Evolutionary conservation across 2,888 invertebrate species (phyloP).

Genomic region (Rhingia campestris): DNA sequence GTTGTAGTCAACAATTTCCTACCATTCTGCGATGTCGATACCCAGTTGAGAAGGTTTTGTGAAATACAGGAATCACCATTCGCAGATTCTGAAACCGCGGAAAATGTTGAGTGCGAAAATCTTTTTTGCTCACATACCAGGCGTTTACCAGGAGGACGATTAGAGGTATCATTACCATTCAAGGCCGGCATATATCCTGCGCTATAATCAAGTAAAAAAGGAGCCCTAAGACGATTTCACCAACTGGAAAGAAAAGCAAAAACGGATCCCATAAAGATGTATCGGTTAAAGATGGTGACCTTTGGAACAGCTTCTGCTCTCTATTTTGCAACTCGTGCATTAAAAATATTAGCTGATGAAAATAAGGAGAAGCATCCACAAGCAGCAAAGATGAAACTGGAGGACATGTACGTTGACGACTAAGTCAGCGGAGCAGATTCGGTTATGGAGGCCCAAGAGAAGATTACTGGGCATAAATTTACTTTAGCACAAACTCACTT

Average conservation of each 20-base stretch:
- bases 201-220: not conserved
- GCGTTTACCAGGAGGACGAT: conserved; percentile 16
- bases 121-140: not conserved
- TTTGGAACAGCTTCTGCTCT: conserved; percentile 8
- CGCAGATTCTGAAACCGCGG: not conserved
- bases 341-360: not conserved
- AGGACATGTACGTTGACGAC: conserved; percentile 19
- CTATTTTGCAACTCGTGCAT: not conserved
- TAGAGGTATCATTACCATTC: conserved; percentile 20
- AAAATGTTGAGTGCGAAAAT: conserved; percentile 6
- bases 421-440: conserved; percentile 2
- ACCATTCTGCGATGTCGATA: not conserved
- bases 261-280: too few species aligned
- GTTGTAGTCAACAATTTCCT: not conserved
- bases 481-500: too few species aligned
- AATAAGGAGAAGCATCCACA: conserved; percentile 2
- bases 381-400: not conserved
- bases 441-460: not conserved
- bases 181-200: not conserved
- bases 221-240: too few species aligned
- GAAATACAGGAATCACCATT: conserved; percentile 25
- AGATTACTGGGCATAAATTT: not conserved
- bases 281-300: too few species aligned
- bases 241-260: too few species aligned
- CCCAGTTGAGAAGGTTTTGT: conserved; percentile 25